Evolutionary conservation across 1,140 invertebrate species (phyloP), one percentile per base, ranked within the genome.

Genomic region (Caenorhabditis inopinata): DNA sequence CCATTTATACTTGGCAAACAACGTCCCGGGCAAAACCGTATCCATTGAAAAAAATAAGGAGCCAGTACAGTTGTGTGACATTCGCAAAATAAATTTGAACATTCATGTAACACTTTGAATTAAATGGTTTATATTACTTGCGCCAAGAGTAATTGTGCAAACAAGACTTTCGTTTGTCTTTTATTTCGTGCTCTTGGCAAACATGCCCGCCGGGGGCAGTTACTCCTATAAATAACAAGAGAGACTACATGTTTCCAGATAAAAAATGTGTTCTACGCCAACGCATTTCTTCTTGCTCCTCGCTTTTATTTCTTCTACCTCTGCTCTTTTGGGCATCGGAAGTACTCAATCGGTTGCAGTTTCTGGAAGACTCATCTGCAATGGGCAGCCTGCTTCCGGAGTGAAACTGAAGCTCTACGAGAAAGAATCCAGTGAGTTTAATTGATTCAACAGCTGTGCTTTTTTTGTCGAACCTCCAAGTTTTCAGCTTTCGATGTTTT

Each of bases 401-500:
- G 81, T 85, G 11, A 87, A 88, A 76, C 82, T 87, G 32, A 87
- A 87, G 82, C 62, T 87, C n/a, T 87, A 87, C 68, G 85, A 87
- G 51, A 84, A 82, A n/a, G 82, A 83, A 47, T 45, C 73, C 18
- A 76, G 82, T 81, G 46, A 76, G 79, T 81, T 74, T 9, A 29
- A 27, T 68, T 51, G 16, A 27, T 16, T 27, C n/a, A 16, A 2
- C n/a, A n/a, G 5, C 4, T 21, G 1, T 6, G 23, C 27, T 68
- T n/a, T n/a, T n/a, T n/a, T n/a, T n/a, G n/a, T n/a, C n/a, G n/a
- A n/a, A n/a, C n/a, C n/a, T n/a, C n/a, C n/a, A n/a, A n/a, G n/a
- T 68, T 53, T 74, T 23, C 68, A 29, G 87, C 86, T 32, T 62
- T 84, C 4, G 86, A 87, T 79, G 86, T 88, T 49, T 51, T 87